These are phyloP conservation scores for Xanthostigma xanthostigma DNA, from an alignment of 2,888 invertebrate species.

Conservation along the genomic window DNA sequence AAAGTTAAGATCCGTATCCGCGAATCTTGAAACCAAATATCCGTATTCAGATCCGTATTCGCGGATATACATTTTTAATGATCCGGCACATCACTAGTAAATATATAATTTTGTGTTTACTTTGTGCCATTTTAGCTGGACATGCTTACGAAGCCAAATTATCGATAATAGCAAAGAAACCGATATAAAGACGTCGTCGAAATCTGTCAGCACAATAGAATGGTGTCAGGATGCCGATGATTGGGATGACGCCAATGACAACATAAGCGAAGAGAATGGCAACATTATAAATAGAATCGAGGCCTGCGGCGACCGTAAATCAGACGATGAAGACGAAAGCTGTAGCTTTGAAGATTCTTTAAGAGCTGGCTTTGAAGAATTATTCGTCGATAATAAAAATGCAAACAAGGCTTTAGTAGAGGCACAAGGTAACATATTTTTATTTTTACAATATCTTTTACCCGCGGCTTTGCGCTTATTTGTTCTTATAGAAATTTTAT, in stretches of 20 bases:
- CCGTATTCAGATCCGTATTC: too few species aligned
- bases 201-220: constrained; percentile 23
- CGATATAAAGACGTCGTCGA: constrained; percentile 11
- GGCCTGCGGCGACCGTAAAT: constrained; percentile 19
- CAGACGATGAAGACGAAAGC: constrained; percentile 28
- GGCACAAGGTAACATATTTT: constrained; percentile 22
- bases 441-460: too few species aligned
- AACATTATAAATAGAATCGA: constrained; percentile 39
- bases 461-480: too few species aligned
- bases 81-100: too few species aligned
- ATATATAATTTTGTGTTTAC: background rate
- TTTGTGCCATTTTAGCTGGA: constrained; percentile 43
- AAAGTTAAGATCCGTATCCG: too few species aligned
- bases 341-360: constrained; percentile 31
- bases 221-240: constrained; percentile 65
- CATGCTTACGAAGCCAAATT: constrained; percentile 58
- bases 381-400: constrained; percentile 37
- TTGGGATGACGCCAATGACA: constrained; percentile 29
- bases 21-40: too few species aligned
- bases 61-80: too few species aligned
- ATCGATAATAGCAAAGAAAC: constrained; percentile 30
- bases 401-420: constrained; percentile 28
- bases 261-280: constrained; percentile 54
- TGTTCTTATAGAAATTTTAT: too few species aligned
- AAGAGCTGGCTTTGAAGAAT: constrained; percentile 39